A percentile compares a stretch with the other conserved stretches of the same genome.
phyloP scores from a whole-genome alignment of 1,140 invertebrate species.

The Drosophila ananassae region DNA sequence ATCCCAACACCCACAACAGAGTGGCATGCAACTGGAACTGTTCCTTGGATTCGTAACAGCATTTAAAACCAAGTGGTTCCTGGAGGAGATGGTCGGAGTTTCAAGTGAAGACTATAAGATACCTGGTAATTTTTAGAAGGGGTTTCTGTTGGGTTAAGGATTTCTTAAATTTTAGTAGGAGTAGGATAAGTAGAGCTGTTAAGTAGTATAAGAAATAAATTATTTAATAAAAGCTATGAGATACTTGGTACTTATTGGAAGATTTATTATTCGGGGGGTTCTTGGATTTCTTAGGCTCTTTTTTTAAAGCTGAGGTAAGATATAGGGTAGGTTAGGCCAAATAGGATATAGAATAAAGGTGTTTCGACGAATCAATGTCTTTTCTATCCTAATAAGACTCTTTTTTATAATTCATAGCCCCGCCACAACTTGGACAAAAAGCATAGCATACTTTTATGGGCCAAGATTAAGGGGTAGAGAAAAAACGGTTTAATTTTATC shows the following conservation, averaged over 20 bases:
- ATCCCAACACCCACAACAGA: slow-evolving; percentile 51
- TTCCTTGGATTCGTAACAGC: slow-evolving; percentile 4
- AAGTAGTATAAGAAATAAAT: too few species aligned
- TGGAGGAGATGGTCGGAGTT: background rate
- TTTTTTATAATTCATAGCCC: background rate
- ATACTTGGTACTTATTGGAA: background rate
- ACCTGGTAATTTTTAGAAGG: background rate
- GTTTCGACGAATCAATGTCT: too few species aligned
- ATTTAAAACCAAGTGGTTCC: slow-evolving; percentile 1
- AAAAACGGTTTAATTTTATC: slow-evolving; percentile 45
- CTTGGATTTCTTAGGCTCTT: too few species aligned
- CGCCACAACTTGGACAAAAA: background rate
- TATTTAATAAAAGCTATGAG: too few species aligned
- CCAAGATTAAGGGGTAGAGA: background rate
- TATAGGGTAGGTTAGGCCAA: too few species aligned
- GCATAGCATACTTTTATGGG: background rate
- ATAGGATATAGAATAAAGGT: background rate
- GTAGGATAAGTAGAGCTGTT: too few species aligned
- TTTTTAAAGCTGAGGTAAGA: background rate
- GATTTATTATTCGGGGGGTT: background rate
- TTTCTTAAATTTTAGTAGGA: too few species aligned
- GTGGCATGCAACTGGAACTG: slow-evolving; percentile 19
- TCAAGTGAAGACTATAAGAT: background rate
- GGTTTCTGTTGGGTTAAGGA: too few species aligned
- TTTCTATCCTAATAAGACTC: too few species aligned